A percentile compares a stretch with the other conserved stretches of the same genome.
Evolutionary conservation across 1,140 invertebrate genomes (phyloP).

Genomic region (Batillaria attramentaria): DNA sequence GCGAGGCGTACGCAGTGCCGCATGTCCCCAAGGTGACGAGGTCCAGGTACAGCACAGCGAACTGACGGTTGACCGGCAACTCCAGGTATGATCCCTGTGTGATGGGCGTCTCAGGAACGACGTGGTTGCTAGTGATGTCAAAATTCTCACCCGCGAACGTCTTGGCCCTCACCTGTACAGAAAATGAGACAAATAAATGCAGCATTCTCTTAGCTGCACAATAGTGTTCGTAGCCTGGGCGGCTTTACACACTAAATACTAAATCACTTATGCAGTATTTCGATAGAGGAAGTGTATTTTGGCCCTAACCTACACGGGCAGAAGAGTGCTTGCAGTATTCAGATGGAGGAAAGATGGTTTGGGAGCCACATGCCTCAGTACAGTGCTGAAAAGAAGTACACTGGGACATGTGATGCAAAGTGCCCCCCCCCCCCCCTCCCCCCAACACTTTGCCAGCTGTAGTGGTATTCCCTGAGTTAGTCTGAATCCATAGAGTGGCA

Average conservation of each 20-base stretch:
- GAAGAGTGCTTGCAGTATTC: too few relatives aligned
- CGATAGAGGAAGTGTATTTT: too few relatives aligned
- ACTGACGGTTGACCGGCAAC: slow-evolving; percentile 43
- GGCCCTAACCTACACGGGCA: too few relatives aligned
- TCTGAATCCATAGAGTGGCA: too few relatives aligned
- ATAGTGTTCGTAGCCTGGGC: neutral
- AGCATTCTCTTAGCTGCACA: neutral
- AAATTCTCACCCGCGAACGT: slow-evolving; percentile 37
- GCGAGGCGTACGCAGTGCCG: slow-evolving; percentile 38
- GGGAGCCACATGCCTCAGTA: too few relatives aligned
- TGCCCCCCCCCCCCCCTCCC: too few relatives aligned
- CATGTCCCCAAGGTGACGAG: slow-evolving; percentile 37
- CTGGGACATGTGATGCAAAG: too few relatives aligned
- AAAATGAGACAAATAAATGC: slow-evolving; percentile 11
- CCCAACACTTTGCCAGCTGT: too few relatives aligned
- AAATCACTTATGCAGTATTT: neutral
- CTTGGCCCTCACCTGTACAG: slow-evolving; percentile 49
- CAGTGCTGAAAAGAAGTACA: too few relatives aligned
- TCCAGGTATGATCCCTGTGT: slow-evolving; percentile 55
- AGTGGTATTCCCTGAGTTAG: too few relatives aligned
- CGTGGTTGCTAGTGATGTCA: slow-evolving; percentile 52
- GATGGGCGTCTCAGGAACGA: slow-evolving; percentile 38
- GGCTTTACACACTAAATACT: neutral
- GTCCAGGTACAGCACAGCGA: slow-evolving; percentile 43
- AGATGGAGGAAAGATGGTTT: too few relatives aligned